phyloP scores from a whole-genome alignment of 2,888 invertebrate genomes.

The Sphaeridia pumilis region DNA sequence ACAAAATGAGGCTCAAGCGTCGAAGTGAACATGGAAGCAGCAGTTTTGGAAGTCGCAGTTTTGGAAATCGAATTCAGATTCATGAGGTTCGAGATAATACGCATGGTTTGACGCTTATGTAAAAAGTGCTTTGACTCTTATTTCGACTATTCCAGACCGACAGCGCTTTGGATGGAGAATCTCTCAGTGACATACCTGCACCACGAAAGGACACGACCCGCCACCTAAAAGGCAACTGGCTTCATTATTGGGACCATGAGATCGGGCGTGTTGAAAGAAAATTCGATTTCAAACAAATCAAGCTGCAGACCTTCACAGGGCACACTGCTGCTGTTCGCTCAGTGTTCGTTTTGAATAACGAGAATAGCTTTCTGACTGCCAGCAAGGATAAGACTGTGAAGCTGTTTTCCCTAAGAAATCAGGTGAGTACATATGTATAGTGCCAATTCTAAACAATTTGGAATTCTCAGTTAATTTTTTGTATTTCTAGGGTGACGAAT shows the following conservation, averaged over 20 bases:
- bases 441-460: too few species aligned
- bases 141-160: background rate
- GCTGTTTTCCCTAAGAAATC: constrained; percentile 85
- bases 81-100: constrained; percentile 12
- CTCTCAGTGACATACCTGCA: background rate
- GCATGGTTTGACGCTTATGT: background rate
- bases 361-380: constrained; percentile 93
- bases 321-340: constrained; percentile 79
- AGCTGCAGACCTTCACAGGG: constrained; percentile 75
- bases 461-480: too few species aligned
- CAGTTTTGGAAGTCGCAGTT: constrained; percentile 35
- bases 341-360: constrained; percentile 78
- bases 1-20: too few species aligned
- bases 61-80: constrained; percentile 31
- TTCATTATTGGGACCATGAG: constrained; percentile 96
- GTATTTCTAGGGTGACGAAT: constrained; percentile 60
- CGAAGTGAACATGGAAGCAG: too few species aligned
- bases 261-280: constrained; percentile 76
- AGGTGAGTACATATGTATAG: too few species aligned
- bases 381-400: constrained; percentile 91
- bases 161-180: background rate
- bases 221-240: constrained; percentile 87
- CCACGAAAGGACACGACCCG: constrained; percentile 38
- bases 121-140: too few species aligned
- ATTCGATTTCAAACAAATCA: constrained; percentile 92